phyloP scores from a whole-genome alignment of 2,888 invertebrate genomes.

The Thymelicus acteon region DNA sequence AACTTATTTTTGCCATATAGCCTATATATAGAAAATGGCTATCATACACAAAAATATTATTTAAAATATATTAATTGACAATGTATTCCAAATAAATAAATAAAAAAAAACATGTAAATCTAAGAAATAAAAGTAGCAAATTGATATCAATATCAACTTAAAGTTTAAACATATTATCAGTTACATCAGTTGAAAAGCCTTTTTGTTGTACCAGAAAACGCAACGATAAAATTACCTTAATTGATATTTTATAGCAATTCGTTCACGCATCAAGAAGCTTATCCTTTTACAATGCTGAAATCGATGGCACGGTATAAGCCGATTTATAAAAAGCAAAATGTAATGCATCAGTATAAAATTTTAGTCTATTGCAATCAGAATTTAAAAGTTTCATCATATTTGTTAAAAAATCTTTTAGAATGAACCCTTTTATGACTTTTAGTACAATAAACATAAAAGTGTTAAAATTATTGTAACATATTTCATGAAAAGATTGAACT shows the following conservation, averaged over 20 bases:
- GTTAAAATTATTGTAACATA: not conserved
- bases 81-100: too few species aligned
- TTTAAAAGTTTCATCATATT: not conserved
- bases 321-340: constrained; percentile 70
- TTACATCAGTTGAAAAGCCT: not conserved
- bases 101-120: too few species aligned
- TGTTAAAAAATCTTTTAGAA: too few species aligned
- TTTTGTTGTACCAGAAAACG: constrained; percentile 28
- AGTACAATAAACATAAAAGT: not conserved
- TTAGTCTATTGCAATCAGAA: constrained; percentile 34
- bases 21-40: too few species aligned
- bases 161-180: too few species aligned
- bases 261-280: constrained; percentile 72
- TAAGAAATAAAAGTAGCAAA: too few species aligned
- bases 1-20: too few species aligned
- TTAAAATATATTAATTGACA: too few species aligned
- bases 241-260: constrained; percentile 71
- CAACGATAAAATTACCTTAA: constrained; percentile 54
- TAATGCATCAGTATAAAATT: constrained; percentile 34
- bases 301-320: constrained; percentile 77
- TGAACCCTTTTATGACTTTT: too few species aligned
- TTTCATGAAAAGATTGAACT: constrained; percentile 50
- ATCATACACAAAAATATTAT: too few species aligned
- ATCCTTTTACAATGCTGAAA: constrained; percentile 74
- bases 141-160: too few species aligned